Conservation (phyloP, 2,888 invertebrate species). For the Drosophila demipolita region DNA sequence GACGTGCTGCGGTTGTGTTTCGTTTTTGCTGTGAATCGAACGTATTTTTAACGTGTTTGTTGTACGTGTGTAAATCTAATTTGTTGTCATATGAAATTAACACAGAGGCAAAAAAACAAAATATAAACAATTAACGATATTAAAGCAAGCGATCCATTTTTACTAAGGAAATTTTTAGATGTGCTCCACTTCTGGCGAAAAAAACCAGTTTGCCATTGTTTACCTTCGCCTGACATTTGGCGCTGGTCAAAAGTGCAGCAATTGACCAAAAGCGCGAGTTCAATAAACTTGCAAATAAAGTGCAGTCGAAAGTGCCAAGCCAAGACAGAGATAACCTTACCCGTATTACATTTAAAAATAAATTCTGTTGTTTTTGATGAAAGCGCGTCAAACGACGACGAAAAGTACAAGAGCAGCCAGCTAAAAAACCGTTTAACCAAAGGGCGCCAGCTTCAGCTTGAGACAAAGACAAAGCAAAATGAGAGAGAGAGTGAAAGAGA, state of each 20-base stretch:
- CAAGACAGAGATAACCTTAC: constrained; percentile 50
- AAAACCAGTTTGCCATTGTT: constrained; percentile 68
- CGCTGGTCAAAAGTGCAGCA: constrained; percentile 59
- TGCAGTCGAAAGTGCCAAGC: constrained; percentile 10
- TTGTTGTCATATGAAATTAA: constrained; percentile 49
- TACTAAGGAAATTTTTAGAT: constrained; percentile 41
- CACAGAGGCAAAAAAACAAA: constrained; percentile 25
- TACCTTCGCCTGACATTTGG: constrained; percentile 48
- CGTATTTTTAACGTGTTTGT: constrained; percentile 40
- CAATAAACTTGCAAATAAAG: constrained; percentile 57
- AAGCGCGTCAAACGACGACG: constrained; percentile 15
- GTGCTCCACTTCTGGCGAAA: constrained; percentile 49
- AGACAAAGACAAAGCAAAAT: background rate
- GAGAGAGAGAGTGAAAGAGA: constrained; percentile 12
- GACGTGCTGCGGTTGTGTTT: constrained; percentile 40
- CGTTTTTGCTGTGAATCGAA: constrained; percentile 21
- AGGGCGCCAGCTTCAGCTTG: constrained; percentile 8
- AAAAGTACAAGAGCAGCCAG: constrained; percentile 66
- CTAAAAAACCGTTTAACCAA: constrained; percentile 63
- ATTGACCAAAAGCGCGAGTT: constrained; percentile 61
- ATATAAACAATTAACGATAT: constrained; percentile 32
- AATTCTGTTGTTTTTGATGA: constrained; percentile 47
- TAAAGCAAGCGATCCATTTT: constrained; percentile 39
- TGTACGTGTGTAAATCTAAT: constrained; percentile 61
- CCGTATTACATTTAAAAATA: constrained; percentile 38